Conservation (phyloP, 1,140 invertebrate genomes). For the Drosophila oshimai region DNA sequence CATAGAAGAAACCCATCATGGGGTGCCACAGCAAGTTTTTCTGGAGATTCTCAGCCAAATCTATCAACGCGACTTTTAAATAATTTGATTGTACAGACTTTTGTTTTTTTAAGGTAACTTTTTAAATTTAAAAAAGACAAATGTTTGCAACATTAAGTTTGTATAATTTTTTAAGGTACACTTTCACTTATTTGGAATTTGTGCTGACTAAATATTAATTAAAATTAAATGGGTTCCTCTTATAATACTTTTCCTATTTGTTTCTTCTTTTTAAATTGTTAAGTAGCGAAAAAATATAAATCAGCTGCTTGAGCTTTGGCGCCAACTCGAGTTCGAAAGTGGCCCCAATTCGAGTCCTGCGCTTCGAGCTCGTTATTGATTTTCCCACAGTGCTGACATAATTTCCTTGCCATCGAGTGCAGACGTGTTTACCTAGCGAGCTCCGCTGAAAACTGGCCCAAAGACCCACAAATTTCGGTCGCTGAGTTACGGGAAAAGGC, state of each 20-base stretch:
- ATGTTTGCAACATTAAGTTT: too few species aligned
- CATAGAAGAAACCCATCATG: slow-evolving; percentile 92
- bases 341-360: slow-evolving; percentile 37
- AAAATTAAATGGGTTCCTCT: too few species aligned
- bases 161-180: too few species aligned
- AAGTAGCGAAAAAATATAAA: slow-evolving; percentile 17
- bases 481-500: slow-evolving; percentile 32
- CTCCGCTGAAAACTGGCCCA: neutral
- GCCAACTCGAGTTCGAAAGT: slow-evolving; percentile 55
- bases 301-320: slow-evolving; percentile 50
- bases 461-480: slow-evolving; percentile 2
- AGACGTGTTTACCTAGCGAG: slow-evolving; percentile 30
- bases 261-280: too few species aligned
- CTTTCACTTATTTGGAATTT: too few species aligned
- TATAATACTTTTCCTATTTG: too few species aligned
- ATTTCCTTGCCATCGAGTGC: slow-evolving; percentile 38
- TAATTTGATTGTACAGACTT: neutral
- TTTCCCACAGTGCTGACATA: slow-evolving; percentile 69
- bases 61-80: slow-evolving; percentile 87
- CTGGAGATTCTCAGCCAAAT: slow-evolving; percentile 92
- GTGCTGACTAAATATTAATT: too few species aligned
- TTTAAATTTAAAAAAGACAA: too few species aligned
- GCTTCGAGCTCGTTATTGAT: slow-evolving; percentile 63
- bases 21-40: slow-evolving; percentile 91
- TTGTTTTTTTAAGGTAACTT: too few species aligned